A percentile compares a stretch with the other conserved stretches of the same genome.
Evolutionary conservation across 2,113 vertebrate genomes (phyloP).

Genomic region (Toxotes jaculatrix): DNA sequence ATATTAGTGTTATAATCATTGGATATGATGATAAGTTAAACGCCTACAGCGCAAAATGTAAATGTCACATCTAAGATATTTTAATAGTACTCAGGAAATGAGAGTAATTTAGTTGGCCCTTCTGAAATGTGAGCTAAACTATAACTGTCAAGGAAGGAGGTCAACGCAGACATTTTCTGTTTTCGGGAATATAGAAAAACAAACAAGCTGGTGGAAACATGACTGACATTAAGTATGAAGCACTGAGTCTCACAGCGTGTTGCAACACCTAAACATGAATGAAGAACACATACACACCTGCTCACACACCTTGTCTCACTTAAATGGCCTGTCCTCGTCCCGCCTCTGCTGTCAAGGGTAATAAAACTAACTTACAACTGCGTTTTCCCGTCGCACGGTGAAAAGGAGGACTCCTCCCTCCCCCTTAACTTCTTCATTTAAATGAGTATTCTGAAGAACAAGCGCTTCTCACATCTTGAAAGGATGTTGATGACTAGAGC

Average conservation of each 20-base stretch:
- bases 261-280: background rate
- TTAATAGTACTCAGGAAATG: background rate
- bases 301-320: slow-evolving; percentile 15
- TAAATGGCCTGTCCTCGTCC: slow-evolving; percentile 39
- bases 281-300: slow-evolving; percentile 4
- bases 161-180: background rate
- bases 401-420: slow-evolving; percentile 63
- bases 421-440: slow-evolving; percentile 76
- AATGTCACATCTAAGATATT: background rate
- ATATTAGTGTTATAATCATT: background rate
- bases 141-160: background rate
- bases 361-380: slow-evolving; percentile 78
- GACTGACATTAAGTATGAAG: background rate
- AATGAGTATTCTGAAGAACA: slow-evolving; percentile 82
- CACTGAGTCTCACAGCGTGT: background rate
- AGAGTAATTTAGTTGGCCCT: background rate
- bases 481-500: slow-evolving; percentile 81
- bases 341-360: slow-evolving; percentile 58
- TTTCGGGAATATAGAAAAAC: background rate
- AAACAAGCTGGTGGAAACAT: background rate
- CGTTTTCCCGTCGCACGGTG: slow-evolving; percentile 34
- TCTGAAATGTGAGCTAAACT: background rate
- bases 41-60: background rate
- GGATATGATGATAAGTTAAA: background rate
- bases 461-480: slow-evolving; percentile 68